Evolutionary conservation across 2,797 vertebrate species (phyloP), one percentile per base, ranked within the genome.

Genomic region (Etheostoma perlongum): DNA sequence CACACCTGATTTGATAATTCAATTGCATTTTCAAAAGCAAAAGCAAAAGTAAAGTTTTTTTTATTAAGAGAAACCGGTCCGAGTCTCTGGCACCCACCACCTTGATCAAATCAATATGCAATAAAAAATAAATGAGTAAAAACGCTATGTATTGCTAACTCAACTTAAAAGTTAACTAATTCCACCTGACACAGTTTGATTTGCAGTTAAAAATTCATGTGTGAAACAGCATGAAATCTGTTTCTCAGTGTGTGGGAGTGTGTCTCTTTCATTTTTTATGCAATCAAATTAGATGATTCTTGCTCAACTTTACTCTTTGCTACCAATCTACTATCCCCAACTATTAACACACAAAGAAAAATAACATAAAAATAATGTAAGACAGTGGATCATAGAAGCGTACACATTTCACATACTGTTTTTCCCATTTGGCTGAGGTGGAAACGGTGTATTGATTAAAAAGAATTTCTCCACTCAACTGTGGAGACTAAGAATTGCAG

Each of bases 91-190:
- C 68, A 48, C 15, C 6, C 49, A 27, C 57, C 14, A 47, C 21
- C 58, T 3, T 40, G 19, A 14, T 23, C 12, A 72, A 80, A 89
- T 90, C 86, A 79, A 87, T 85, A 85, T 23, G 49, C 51, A 85
- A 88, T 88, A 74, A 85, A 84, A 86, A 61, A 84, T 84, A 63
- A 81, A 86, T 54, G 66, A 68, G 72, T 67, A 30, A 78, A 83
- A 63, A 48, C 5, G 62, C 13, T 27, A n/a, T 19, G 23, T 60
- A 65, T 48, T 65, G 77, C 74, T 51, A 55, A 77, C 47, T 85
- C 60, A 1, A 79, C 74, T 59, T 55, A 73, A 85, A 87, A 74
- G 67, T 44, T 72, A 60, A 75, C 60, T 69, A 76, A 36, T 64
- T 73, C 47, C 19, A 67, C 23, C 57, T 27, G 60, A 19, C 27